These are phyloP conservation scores for Ceratina australensis DNA, from an alignment of 1,140 invertebrate species.

Conservation along the genomic window DNA sequence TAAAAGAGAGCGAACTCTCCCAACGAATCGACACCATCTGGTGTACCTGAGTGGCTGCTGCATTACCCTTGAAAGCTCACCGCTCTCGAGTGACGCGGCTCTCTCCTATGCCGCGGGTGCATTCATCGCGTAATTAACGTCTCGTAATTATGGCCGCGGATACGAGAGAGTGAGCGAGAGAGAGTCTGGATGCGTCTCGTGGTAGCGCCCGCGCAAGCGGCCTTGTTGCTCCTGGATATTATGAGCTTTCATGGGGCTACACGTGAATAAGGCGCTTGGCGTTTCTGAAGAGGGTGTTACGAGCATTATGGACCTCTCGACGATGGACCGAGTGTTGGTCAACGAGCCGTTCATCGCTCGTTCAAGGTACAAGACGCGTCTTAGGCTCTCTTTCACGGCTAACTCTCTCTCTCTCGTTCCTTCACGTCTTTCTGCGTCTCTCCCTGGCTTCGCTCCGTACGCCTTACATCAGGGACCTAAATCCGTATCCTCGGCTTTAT, in stretches of 20 bases:
- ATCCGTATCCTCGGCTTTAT: conserved; percentile 26
- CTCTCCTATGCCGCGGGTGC: conserved; percentile 50
- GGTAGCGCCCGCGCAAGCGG: conserved; percentile 46
- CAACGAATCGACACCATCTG: conserved; percentile 50
- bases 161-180: conserved; percentile 32
- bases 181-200: conserved; percentile 38
- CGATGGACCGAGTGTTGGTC: conserved; percentile 57
- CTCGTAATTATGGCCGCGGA: conserved; percentile 66
- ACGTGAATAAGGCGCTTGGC: conserved; percentile 65
- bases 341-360: conserved; percentile 58
- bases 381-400: conserved; percentile 53
- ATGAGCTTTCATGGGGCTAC: conserved; percentile 63
- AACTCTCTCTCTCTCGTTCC: conserved; percentile 3
- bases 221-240: conserved; percentile 60
- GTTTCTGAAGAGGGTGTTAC: conserved; percentile 64
- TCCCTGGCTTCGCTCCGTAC: neutral
- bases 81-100: conserved; percentile 50
- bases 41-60: conserved; percentile 50
- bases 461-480: conserved; percentile 11
- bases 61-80: conserved; percentile 59
- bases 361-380: conserved; percentile 52
- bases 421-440: neutral
- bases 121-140: conserved; percentile 73
- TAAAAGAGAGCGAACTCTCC: conserved; percentile 29
- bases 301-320: conserved; percentile 60